Evolutionary conservation across 2,888 invertebrate species (phyloP).

Genomic region (Harpalus rubripes): DNA sequence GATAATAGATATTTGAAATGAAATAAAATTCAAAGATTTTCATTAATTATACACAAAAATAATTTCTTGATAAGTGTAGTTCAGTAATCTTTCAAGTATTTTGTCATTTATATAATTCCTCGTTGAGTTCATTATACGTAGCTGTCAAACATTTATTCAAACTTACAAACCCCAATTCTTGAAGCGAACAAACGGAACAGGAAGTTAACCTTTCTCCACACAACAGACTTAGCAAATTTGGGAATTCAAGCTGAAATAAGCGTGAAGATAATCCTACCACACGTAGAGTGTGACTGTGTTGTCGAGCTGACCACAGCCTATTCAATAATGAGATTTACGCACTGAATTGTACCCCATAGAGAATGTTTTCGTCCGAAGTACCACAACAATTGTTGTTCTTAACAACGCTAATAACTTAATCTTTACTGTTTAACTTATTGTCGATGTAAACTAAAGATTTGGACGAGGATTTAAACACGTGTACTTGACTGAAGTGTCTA

Average conservation of each 20-base stretch:
- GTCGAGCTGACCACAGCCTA: conserved; percentile 13
- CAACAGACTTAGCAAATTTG: conserved; percentile 35
- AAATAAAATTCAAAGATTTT: too few species aligned
- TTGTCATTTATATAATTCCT: conserved; percentile 5
- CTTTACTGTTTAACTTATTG: conserved; percentile 49
- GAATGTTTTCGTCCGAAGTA: conserved; percentile 42
- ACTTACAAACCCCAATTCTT: conserved; percentile 7
- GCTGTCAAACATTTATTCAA: conserved; percentile 50
- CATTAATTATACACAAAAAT: too few species aligned
- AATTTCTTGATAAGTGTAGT: too few species aligned
- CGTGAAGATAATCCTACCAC: conserved; percentile 31
- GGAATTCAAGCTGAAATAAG: conserved; percentile 6
- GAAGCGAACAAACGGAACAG: conserved; percentile 28
- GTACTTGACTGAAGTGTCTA: conserved; percentile 11
- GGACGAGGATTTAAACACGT: conserved; percentile 24
- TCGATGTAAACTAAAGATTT: conserved; percentile 40
- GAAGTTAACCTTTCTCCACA: conserved; percentile 33
- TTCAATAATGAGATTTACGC: conserved; percentile 22
- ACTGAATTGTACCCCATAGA: conserved; percentile 17
- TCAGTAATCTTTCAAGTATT: neutral
- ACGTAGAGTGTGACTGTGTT: conserved; percentile 20
- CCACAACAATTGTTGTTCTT: conserved; percentile 49
- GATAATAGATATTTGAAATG: too few species aligned
- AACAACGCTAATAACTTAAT: conserved; percentile 47
- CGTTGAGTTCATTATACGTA: conserved; percentile 20